Evolutionary conservation across 2,113 vertebrate species (phyloP).

Genomic region (Sylvilagus bachmani): DNA sequence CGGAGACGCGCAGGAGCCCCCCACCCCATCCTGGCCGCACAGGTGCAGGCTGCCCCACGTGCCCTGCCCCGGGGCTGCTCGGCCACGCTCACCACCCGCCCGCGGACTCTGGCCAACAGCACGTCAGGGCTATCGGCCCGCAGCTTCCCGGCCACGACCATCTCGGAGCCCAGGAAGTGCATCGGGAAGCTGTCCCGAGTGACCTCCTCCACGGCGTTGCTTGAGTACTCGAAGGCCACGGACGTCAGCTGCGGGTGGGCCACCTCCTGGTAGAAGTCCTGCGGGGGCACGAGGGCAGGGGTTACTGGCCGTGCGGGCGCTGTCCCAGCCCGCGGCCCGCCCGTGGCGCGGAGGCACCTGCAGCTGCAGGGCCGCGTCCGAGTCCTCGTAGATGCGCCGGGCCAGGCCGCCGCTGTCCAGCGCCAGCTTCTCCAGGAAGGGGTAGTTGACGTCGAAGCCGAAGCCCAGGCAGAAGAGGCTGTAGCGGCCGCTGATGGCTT

Average conservation of each 20-base stretch:
- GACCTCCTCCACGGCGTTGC: constrained; percentile 87
- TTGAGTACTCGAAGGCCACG: constrained; percentile 92
- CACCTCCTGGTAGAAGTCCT: constrained; percentile 96
- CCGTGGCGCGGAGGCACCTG: constrained; percentile 86
- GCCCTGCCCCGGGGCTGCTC: not conserved
- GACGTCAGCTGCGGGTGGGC: constrained; percentile 91
- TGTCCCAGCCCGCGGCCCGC: not conserved
- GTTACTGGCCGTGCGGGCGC: not conserved
- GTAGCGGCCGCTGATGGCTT: constrained; percentile 86
- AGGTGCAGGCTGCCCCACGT: not conserved
- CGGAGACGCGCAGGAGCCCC: no score
- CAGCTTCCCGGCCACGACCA: constrained; percentile 93
- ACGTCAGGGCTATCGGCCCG: constrained; percentile 85
- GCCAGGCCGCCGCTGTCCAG: constrained; percentile 93
- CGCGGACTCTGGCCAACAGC: constrained; percentile 90
- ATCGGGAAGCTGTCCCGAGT: constrained; percentile 90
- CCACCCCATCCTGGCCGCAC: no score
- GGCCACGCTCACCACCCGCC: constrained; percentile 89
- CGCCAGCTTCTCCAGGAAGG: constrained; percentile 94
- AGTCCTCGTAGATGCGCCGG: constrained; percentile 93
- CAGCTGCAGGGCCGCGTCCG: constrained; percentile 94
- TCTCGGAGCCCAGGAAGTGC: constrained; percentile 94
- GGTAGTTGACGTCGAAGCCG: constrained; percentile 91
- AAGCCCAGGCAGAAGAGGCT: constrained; percentile 95
- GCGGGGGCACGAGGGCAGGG: not conserved